Conservation (phyloP, 2,888 invertebrate genomes). For the Cheilosia urbana region DNA sequence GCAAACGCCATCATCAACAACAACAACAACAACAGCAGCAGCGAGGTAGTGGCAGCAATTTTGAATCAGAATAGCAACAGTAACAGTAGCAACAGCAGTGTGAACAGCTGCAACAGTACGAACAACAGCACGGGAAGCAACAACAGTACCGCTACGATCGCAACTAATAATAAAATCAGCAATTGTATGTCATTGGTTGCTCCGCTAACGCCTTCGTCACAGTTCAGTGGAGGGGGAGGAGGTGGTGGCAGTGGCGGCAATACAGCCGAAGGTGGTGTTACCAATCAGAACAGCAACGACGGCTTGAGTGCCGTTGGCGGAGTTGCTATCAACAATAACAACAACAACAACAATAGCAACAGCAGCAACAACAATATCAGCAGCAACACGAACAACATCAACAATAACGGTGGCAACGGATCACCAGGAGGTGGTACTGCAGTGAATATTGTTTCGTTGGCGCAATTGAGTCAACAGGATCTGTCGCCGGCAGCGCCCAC, state of each 20-base stretch:
- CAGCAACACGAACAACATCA: slow-evolving; percentile 28
- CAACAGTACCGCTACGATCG: slow-evolving; percentile 51
- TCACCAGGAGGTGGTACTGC: slow-evolving; percentile 26
- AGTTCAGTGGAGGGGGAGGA: slow-evolving; percentile 66
- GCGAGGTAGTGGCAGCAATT: slow-evolving; percentile 59
- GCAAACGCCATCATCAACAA: slow-evolving; percentile 41
- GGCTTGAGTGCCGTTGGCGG: slow-evolving; percentile 17
- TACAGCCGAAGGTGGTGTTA: slow-evolving; percentile 24
- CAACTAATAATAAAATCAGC: slow-evolving; percentile 48
- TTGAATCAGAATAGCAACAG: slow-evolving; percentile 70
- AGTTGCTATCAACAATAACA: slow-evolving; percentile 30
- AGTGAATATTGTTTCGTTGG: slow-evolving; percentile 51
- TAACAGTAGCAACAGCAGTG: slow-evolving; percentile 73
- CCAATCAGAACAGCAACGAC: slow-evolving; percentile 63
- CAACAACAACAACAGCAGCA: slow-evolving; percentile 63
- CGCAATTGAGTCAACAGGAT: slow-evolving; percentile 56
- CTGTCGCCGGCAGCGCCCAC: slow-evolving; percentile 27
- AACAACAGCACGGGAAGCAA: slow-evolving; percentile 69
- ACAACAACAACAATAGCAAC: background rate
- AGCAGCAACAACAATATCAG: slow-evolving; percentile 41
- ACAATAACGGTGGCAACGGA: slow-evolving; percentile 31
- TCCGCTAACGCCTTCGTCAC: slow-evolving; percentile 65
- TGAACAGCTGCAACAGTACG: slow-evolving; percentile 66
- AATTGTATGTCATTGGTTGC: slow-evolving; percentile 70
- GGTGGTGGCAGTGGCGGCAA: slow-evolving; percentile 51